phyloP scores from a whole-genome alignment of 2,113 vertebrate genomes.

The Phalacrocorax aristotelis region DNA sequence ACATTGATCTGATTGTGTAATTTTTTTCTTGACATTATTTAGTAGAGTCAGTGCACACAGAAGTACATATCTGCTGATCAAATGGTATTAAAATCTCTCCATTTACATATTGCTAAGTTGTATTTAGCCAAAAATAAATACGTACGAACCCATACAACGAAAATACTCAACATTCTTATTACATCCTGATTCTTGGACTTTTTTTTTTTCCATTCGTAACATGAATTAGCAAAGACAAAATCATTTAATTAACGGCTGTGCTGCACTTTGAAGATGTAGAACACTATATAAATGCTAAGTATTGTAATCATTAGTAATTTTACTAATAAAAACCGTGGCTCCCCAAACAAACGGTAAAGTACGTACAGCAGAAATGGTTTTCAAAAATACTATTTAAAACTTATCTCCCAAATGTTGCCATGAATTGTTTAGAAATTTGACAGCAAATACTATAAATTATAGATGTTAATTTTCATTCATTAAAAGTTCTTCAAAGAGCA shows the following conservation, averaged over 20 bases:
- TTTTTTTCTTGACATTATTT: background rate
- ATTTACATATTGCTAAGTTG: background rate
- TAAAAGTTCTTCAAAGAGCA: constrained; percentile 74
- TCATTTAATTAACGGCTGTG: constrained; percentile 65
- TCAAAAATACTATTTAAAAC: constrained; percentile 61
- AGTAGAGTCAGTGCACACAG: background rate
- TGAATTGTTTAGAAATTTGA: constrained; percentile 71
- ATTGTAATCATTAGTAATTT: constrained; percentile 70
- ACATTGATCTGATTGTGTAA: background rate
- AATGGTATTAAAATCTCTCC: background rate
- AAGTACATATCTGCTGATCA: background rate
- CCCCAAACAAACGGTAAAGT: constrained; percentile 45
- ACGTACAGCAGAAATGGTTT: constrained; percentile 24
- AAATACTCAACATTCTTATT: background rate
- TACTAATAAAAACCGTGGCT: constrained; percentile 32
- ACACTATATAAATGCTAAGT: constrained; percentile 51
- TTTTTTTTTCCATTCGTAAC: background rate
- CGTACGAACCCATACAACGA: background rate
- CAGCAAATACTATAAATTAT: constrained; percentile 68
- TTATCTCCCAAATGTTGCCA: constrained; percentile 56
- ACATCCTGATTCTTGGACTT: background rate
- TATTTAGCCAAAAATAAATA: background rate
- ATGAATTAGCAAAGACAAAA: constrained; percentile 68
- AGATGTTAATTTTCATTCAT: constrained; percentile 72
- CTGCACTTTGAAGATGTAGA: constrained; percentile 69